Base-by-base conservation (phyloP, 2,797 vertebrate genomes). In the Hippoglossus hippoglossus region DNA sequence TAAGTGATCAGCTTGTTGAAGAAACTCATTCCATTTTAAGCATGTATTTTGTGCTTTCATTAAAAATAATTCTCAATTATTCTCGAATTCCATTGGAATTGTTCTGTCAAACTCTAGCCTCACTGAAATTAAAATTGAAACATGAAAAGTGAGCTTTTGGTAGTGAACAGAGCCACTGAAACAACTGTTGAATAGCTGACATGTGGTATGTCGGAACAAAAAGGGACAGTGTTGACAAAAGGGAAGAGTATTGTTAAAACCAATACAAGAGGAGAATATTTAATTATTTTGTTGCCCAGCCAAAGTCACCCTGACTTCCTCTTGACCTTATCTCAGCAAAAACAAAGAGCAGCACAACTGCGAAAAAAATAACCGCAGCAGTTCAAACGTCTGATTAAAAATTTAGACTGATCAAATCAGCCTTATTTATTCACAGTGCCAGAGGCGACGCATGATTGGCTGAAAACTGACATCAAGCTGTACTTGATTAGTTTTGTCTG, bases 401-500 rank as follows among this genome's bases (percentile, higher is more conserved):
- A 65, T 75, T 82, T 86, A 69, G 58, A 77, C 67, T 77, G 74
- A 79, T 88, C 82, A 82, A 84, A 82, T 87, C 81, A 87, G 75
- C 68, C 67, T 62, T 77, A 83, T 87, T 91, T 92, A 87, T 87
- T 86, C 67, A 39, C 75, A 73, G 74, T 25, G 50, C 72, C 62
- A 63, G 75, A 74, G 78, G 84, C 80, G 39, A 63, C 2, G 34
- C 60, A 56, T 90, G 91, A 94, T 93, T 93, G 91, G 82, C 78
- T 87, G 79, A 19, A 86, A 90, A 87, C 70, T 66, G 73, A 80
- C 80, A 89, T 89, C 77, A 83, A 66, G 82, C 84, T 88, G 77
- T 87, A 91, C 88, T 92, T 94, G 91, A 94, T 94, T 92, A 93
- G 88, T 83, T 79, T 80, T 81, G 82, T 87, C 84, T 92, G 91